Evolutionary conservation across 1,140 invertebrate species (phyloP), one percentile per base, ranked within the genome.

Genomic region (Sycophila sp.): DNA sequence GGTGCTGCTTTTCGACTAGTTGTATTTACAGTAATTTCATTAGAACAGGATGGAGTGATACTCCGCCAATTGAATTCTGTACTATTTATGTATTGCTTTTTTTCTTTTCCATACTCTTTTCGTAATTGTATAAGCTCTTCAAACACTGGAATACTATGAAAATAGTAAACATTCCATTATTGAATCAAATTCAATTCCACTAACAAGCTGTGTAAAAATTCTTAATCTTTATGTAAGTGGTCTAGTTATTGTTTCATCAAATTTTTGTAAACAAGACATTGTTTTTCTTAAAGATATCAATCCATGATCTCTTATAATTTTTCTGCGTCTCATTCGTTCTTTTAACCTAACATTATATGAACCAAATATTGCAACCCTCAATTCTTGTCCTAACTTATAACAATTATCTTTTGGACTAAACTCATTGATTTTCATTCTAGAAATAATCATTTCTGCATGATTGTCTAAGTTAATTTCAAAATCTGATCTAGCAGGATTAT

Each of bases 401-500:
- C 88, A 80, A 1, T 88, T 80, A 71, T 90, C 87, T 1, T 85
- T 82, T 36, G 86, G 76, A 56, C 86, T 83, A 40, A 88, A 83
- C 11, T 88, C 80, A 65, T 83, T 76, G 24, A 84, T 86, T 24
- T 91, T 87, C 49, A 95, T 83, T 51, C 91, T 87, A 24, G 88
- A 89, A 4, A 96, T 84, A 26, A 94, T 83, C 36, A 89, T 85
- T 81, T 97, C 96, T 0, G 94, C 94, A 77, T 92, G 91, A 71
- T 94, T 90, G 80, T 96, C 94, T 83, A 92, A 93, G 71, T 95
- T 95, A 2, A 91, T 84, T 74, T 93, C 92, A 85, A 97, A 97
- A 78, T 97, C 95, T n/a, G 94, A 93, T 65, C 95, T 87, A 5
- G 92, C 92, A 26, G 94, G 89, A 83, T 94, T 94, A 81, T 97